These are phyloP conservation scores for Tragelaphus oryx DNA, from an alignment of 2,797 vertebrate genomes.

Conservation along the genomic window DNA sequence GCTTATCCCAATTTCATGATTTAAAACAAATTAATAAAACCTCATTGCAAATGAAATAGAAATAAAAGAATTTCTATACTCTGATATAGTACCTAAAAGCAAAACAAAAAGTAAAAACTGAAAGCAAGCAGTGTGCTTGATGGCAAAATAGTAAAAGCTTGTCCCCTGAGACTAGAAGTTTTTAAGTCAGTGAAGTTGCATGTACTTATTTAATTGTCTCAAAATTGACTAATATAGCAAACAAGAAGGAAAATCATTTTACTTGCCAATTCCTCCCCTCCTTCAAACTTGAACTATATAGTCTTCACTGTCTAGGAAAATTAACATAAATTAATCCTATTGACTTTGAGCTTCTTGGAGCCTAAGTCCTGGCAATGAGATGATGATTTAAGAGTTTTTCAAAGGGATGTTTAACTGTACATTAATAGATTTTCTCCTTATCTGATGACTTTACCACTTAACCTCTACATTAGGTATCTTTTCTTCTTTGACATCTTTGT, in stretches of 20 bases:
- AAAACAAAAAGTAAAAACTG: background rate
- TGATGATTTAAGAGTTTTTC: slow-evolving; percentile 27
- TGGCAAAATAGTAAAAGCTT: background rate
- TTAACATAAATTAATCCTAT: background rate
- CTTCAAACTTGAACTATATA: background rate
- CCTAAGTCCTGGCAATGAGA: background rate
- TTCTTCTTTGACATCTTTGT: slow-evolving; percentile 11
- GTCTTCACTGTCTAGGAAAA: background rate
- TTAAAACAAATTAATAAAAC: background rate
- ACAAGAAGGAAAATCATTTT: background rate
- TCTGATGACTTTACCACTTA: background rate
- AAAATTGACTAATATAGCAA: background rate
- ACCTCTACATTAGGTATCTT: background rate
- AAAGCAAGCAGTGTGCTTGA: background rate
- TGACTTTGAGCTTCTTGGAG: background rate
- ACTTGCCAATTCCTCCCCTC: background rate
- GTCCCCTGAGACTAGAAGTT: background rate
- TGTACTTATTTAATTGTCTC: background rate
- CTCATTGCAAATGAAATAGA: background rate
- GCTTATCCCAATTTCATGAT: background rate
- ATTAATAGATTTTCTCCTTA: background rate
- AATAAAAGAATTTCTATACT: background rate
- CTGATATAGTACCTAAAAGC: background rate
- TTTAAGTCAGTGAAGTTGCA: background rate
- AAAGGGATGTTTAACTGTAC: background rate